Conservation (phyloP, 2,797 vertebrate species). For the Malurus leucopterus region DNA sequence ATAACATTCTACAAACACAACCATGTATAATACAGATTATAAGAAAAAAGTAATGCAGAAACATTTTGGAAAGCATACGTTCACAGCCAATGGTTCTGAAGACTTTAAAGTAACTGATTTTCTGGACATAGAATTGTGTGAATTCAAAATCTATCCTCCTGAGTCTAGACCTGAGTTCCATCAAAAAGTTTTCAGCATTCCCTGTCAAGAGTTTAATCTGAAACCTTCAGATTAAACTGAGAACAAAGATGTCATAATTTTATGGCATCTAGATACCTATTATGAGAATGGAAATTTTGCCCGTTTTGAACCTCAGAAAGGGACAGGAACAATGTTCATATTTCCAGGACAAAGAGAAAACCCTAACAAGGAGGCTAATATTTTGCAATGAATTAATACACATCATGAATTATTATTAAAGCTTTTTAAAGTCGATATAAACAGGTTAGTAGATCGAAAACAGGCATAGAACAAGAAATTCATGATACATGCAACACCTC, state of each 20-base stretch:
- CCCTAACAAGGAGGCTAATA: background rate
- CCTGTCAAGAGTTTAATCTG: background rate
- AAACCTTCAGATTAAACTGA: background rate
- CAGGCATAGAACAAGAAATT: background rate
- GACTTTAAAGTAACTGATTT: background rate
- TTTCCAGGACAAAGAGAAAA: background rate
- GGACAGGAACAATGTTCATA: background rate
- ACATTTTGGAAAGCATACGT: background rate
- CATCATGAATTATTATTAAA: background rate
- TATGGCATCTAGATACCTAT: background rate
- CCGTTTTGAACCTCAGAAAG: background rate
- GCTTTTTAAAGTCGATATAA: background rate
- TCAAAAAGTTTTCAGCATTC: background rate
- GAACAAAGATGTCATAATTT: background rate
- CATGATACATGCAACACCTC: background rate
- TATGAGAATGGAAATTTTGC: background rate
- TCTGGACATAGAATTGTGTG: background rate
- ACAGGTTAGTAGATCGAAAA: background rate
- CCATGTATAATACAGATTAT: background rate
- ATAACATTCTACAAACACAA: background rate
- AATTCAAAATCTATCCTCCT: background rate
- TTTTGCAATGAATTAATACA: background rate
- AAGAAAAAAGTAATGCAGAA: background rate
- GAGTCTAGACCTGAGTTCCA: background rate
- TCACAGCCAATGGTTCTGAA: background rate